Evolutionary conservation across 1,140 invertebrate species (phyloP).

Genomic region (Planococcus citri): DNA sequence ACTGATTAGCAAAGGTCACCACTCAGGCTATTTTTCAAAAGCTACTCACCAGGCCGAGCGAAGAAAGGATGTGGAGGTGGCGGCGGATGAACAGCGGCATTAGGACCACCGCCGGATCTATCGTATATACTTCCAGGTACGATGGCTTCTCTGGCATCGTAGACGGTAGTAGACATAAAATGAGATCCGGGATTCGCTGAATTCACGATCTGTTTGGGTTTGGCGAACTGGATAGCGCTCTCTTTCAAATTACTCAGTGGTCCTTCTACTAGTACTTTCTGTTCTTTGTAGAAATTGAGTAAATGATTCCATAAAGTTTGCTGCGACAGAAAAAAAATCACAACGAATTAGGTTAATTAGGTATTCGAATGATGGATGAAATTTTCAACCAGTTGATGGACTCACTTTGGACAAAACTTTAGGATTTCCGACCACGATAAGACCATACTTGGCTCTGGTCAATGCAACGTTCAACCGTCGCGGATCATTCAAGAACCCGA

Average conservation of each 20-base stretch:
- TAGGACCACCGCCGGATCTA: conserved; percentile 35
- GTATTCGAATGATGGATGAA: not conserved
- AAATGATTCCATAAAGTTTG: conserved; percentile 98
- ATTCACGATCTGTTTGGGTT: conserved; percentile 90
- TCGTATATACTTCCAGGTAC: conserved; percentile 76
- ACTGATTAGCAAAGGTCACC: too few species aligned
- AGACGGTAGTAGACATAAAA: conserved; percentile 94
- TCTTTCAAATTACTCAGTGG: conserved; percentile 95
- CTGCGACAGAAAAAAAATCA: conserved; percentile 31
- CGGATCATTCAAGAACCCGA: conserved; percentile 91
- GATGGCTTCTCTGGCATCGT: conserved; percentile 77
- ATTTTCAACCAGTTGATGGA: not conserved
- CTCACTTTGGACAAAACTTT: conserved; percentile 85
- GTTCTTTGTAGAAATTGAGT: conserved; percentile 94
- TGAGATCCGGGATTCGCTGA: conserved; percentile 87
- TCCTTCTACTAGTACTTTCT: conserved; percentile 94
- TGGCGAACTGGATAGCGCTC: conserved; percentile 91
- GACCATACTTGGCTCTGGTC: conserved; percentile 92
- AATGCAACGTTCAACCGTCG: conserved; percentile 94
- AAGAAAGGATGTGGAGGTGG: conserved; percentile 10
- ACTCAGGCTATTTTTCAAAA: too few species aligned
- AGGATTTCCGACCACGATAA: conserved; percentile 98
- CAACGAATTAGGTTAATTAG: not conserved
- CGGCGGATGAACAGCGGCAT: conserved; percentile 31
- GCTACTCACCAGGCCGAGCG: not conserved